These are phyloP conservation scores for Diabrotica virgifera DNA, from an alignment of 1,140 invertebrate genomes.

Conservation along the genomic window DNA sequence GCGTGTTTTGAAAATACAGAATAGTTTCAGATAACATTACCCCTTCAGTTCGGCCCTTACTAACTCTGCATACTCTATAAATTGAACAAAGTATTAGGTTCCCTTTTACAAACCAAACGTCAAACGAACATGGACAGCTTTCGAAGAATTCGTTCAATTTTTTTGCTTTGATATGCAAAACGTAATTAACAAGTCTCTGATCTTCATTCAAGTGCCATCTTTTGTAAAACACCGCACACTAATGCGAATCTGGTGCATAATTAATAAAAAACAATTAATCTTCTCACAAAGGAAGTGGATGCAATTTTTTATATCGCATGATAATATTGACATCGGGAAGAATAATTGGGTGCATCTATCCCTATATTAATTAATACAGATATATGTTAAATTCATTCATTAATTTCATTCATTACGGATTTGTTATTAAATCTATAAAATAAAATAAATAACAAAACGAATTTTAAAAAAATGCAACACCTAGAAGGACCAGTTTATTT, in stretches of 20 bases:
- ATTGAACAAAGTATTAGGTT: constrained; percentile 3
- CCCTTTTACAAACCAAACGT: background rate
- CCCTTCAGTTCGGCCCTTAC: background rate
- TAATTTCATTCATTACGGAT: too few species aligned
- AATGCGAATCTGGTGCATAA: background rate
- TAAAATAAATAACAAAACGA: too few species aligned
- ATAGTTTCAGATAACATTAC: too few species aligned
- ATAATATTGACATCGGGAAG: background rate
- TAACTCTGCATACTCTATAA: constrained; percentile 1
- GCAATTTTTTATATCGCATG: background rate
- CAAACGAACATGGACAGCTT: background rate
- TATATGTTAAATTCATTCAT: too few species aligned
- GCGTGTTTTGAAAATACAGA: too few species aligned
- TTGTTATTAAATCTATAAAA: too few species aligned
- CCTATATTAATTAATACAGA: too few species aligned
- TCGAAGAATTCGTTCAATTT: background rate
- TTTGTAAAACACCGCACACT: background rate
- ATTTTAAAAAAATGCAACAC: too few species aligned
- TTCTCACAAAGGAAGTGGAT: background rate
- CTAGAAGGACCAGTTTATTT: too few species aligned
- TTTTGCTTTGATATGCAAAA: constrained; percentile 3
- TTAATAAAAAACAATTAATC: background rate
- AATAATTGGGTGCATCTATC: background rate
- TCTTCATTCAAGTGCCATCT: constrained; percentile 2
- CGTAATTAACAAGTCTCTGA: constrained; percentile 2